A percentile compares a stretch with the other conserved stretches of the same genome.
Evolutionary conservation across 2,113 vertebrate genomes (phyloP).

Genomic region (Pachypanchax playfairii): DNA sequence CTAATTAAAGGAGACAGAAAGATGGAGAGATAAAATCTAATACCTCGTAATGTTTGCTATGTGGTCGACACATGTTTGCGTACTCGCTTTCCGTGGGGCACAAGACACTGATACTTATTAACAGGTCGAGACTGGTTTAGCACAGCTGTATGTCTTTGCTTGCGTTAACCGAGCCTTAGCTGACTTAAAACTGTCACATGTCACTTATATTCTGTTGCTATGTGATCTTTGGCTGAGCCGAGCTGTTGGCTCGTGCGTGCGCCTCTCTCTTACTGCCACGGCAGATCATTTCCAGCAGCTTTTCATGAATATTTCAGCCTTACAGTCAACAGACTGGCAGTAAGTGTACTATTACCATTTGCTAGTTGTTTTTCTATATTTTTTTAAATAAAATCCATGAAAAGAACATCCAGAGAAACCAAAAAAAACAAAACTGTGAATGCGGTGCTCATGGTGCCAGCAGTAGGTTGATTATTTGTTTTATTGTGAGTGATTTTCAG

Average conservation of each 20-base stretch:
- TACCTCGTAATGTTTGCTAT: constrained; percentile 64
- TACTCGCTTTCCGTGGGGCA: constrained; percentile 62
- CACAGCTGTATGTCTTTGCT: constrained; percentile 45
- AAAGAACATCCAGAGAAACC: constrained; percentile 1
- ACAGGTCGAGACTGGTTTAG: constrained; percentile 50
- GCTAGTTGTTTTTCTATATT: constrained; percentile 11
- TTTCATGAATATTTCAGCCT: constrained; percentile 54
- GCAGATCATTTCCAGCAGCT: constrained; percentile 27
- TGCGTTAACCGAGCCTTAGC: constrained; percentile 42
- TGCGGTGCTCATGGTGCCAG: constrained; percentile 3
- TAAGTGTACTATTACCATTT: constrained; percentile 2
- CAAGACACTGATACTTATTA: constrained; percentile 61
- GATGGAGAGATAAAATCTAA: constrained; percentile 50
- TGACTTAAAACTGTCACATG: constrained; percentile 66
- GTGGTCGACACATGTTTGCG: constrained; percentile 65
- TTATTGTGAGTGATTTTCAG: constrained; percentile 18
- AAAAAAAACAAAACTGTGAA: constrained; percentile 2
- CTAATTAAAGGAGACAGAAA: constrained; percentile 38
- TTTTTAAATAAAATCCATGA: not conserved
- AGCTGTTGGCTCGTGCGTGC: constrained; percentile 2
- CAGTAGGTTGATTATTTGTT: constrained; percentile 36
- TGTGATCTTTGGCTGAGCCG: constrained; percentile 55
- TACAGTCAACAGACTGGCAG: constrained; percentile 15
- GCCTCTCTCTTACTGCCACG: not conserved
- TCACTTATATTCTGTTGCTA: constrained; percentile 66